A percentile compares a stretch with the other conserved stretches of the same genome.
Evolutionary conservation across 1,140 invertebrate species (phyloP).

Genomic region (Leptinotarsa defecta): DNA sequence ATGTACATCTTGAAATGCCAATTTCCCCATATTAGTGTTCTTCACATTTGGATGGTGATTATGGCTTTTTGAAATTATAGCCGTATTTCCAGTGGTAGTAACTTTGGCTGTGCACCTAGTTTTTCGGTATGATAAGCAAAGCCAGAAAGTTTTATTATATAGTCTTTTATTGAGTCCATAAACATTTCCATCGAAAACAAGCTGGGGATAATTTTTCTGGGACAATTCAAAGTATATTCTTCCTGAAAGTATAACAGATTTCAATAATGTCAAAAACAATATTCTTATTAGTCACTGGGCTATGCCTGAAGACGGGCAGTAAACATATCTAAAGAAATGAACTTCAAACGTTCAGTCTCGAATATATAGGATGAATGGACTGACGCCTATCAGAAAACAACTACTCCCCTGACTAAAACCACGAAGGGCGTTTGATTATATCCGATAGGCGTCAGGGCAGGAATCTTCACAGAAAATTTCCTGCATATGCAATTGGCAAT

Average conservation of each 20-base stretch:
- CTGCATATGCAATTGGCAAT: too few species aligned
- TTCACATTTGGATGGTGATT: not conserved
- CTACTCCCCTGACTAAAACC: too few species aligned
- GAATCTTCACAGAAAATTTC: too few species aligned
- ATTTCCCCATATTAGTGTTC: not conserved
- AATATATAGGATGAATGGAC: too few species aligned
- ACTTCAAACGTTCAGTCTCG: too few species aligned
- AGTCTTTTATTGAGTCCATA: constrained; percentile 24
- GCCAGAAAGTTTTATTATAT: constrained; percentile 27
- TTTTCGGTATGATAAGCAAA: constrained; percentile 23
- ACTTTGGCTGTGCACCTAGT: constrained; percentile 25
- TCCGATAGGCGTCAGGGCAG: too few species aligned
- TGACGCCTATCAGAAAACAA: too few species aligned
- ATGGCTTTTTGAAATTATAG: constrained; percentile 14
- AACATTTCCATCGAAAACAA: constrained; percentile 23
- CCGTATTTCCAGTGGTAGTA: constrained; percentile 19
- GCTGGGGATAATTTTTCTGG: constrained; percentile 9
- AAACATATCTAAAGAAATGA: too few species aligned
- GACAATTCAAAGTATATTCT: constrained; percentile 12
- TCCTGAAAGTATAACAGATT: constrained; percentile 7
- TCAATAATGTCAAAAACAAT: too few species aligned
- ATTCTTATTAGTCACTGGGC: too few species aligned
- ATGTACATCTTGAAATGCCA: constrained; percentile 6
- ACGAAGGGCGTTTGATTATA: too few species aligned
- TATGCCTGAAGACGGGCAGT: too few species aligned